Percentiles rank a stretch among this genome's conserved stretches.
Conservation (phyloP, 2,797 vertebrate species). For the Delichon dasypus region DNA sequence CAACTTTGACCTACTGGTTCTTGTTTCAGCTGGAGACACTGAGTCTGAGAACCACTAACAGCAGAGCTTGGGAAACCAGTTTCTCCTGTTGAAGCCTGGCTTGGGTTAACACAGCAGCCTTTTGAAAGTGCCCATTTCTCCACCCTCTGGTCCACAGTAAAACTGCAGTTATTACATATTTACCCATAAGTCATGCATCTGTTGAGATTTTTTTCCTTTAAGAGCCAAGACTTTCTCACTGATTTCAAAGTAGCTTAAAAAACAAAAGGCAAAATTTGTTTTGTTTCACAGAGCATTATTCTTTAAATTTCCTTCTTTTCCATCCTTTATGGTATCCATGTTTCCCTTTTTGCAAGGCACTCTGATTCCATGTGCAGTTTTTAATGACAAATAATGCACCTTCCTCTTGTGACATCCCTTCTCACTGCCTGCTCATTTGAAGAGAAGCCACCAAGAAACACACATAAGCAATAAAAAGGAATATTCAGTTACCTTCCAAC, state of each 20-base stretch:
- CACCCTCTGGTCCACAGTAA: background rate
- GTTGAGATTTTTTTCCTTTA: background rate
- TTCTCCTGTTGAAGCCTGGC: background rate
- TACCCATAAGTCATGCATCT: rapidly evolving
- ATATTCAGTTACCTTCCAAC: background rate
- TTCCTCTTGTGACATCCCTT: background rate
- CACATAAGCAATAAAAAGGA: background rate
- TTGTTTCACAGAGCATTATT: background rate
- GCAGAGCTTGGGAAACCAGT: background rate
- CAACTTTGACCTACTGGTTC: background rate
- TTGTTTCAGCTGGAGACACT: background rate
- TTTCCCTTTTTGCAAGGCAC: background rate
- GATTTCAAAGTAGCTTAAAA: background rate
- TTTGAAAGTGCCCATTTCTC: background rate
- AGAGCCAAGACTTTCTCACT: background rate
- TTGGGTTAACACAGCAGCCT: background rate
- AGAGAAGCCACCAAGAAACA: background rate
- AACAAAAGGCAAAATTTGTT: background rate
- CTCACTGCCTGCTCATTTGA: background rate
- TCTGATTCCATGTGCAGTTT: background rate
- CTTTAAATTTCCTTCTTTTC: background rate
- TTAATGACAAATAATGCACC: background rate
- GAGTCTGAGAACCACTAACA: background rate
- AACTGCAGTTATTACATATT: slow-evolving; percentile 12
- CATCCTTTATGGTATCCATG: background rate